Base-by-base conservation (phyloP, 2,113 vertebrate genomes). In the Chrysemys picta region DNA sequence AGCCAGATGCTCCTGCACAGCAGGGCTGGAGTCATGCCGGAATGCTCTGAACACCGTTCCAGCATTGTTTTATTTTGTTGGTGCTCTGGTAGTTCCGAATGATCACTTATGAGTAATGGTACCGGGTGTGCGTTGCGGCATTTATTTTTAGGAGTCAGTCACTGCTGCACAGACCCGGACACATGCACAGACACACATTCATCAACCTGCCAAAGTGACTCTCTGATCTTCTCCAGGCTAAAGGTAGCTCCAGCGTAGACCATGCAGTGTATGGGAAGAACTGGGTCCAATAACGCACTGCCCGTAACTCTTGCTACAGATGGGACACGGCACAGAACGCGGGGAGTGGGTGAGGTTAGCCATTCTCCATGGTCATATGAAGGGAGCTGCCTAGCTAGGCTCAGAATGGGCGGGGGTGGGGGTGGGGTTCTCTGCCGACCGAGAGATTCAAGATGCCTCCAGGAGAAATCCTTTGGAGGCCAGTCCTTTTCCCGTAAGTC, bases 1-100 rank as follows among this genome's bases (percentile, higher is more conserved):
- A 92, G 80, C 59, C 83, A 88, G 93, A 87, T 6, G 2, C 12
- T 59, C 38, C 47, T 0, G 0, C 0, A 0, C 5, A 29, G 31
- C 35, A 72, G n/a, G 19, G n/a, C n/a, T 72, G n/a, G 65, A 72
- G 65, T 72, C n/a, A 69, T 38, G n/a, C 8, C 1, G n/a, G 65
- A 72, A 72, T 38, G 65, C 65, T 72, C 65, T 19, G 65, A 72
- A 38, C n/a, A 69, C 65, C 19, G 17, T 21, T 72, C 65, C 65
- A 72, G n/a, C n/a, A 38, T 38, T 38, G n/a, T 72, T 21, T 5
- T 38, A 22, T 22, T 72, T 38, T 38, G 31, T 16, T 72, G 19
- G 9, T 72, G n/a, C n/a, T 38, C 17, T 3, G 19, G n/a, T 22
- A 38, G 19, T 22, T 38, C 65, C 9, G 8, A 38, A 38, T 10